phyloP scores from a whole-genome alignment of 2,888 invertebrate genomes.

The Patella caerulea region DNA sequence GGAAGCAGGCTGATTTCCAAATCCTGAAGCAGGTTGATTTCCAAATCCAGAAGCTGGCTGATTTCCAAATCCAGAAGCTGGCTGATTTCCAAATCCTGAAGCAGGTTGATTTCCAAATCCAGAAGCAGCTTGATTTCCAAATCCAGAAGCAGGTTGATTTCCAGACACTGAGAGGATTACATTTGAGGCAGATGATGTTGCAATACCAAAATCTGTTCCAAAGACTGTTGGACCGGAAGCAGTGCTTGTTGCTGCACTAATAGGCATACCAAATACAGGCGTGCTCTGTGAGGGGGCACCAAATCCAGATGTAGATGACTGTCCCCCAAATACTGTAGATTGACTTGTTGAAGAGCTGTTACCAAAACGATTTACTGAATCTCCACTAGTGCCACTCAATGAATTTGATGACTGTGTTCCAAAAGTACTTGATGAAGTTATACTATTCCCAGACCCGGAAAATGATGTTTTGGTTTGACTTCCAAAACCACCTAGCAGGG shows the following conservation, averaged over 20 bases:
- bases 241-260: background rate
- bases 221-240: conserved; percentile 5
- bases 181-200: conserved; percentile 9
- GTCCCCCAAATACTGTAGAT: background rate
- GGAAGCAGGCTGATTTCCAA: background rate
- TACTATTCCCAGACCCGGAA: conserved; percentile 5
- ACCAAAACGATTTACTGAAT: no score
- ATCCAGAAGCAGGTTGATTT: background rate
- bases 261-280: background rate
- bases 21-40: background rate
- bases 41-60: no score
- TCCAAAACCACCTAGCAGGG: background rate
- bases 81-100: background rate
- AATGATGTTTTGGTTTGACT: background rate
- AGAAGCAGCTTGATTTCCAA: conserved; percentile 6
- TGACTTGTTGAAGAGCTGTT: no score
- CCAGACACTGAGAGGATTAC: background rate
- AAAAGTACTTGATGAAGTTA: no score
- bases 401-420: no score
- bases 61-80: background rate
- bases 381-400: no score
- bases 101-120: background rate
- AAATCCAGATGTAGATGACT: background rate
- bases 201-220: background rate
- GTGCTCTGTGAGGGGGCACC: background rate